phyloP scores from a whole-genome alignment of 2,888 invertebrate genomes.

The Margaritifera margaritifera region DNA sequence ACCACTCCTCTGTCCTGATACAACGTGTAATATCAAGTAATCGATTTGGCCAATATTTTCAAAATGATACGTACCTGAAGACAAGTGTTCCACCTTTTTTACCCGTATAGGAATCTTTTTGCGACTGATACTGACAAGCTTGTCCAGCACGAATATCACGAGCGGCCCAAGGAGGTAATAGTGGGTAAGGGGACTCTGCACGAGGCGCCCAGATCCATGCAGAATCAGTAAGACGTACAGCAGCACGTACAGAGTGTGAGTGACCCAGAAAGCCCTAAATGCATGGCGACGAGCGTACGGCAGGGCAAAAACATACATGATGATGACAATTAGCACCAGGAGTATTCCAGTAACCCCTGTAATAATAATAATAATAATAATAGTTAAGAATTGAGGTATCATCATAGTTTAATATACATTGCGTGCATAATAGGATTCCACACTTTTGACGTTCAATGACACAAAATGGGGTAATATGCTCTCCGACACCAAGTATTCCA shows the following conservation, averaged over 20 bases:
- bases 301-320: conserved; percentile 78
- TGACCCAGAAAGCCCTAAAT: conserved; percentile 78
- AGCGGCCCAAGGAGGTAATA: conserved; percentile 77
- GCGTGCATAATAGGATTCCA: no score
- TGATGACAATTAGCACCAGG: conserved; percentile 74
- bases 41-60: no score
- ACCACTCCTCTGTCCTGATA: no score
- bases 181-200: conserved; percentile 76
- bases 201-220: conserved; percentile 78
- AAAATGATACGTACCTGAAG: conserved; percentile 75
- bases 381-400: no score
- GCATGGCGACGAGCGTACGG: conserved; percentile 76
- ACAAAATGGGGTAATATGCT: no score
- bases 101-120: conserved; percentile 78
- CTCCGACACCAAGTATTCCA: no score
- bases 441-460: no score
- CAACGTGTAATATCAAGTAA: no score
- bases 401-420: no score
- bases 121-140: conserved; percentile 76
- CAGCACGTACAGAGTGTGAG: conserved; percentile 77
- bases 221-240: conserved; percentile 77
- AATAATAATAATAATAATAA: conserved; percentile 4
- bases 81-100: conserved; percentile 76
- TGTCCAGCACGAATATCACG: conserved; percentile 77
- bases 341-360: conserved; percentile 77